phyloP scores from a whole-genome alignment of 2,797 vertebrate species.

The Parauchenoglanis punctatus region DNA sequence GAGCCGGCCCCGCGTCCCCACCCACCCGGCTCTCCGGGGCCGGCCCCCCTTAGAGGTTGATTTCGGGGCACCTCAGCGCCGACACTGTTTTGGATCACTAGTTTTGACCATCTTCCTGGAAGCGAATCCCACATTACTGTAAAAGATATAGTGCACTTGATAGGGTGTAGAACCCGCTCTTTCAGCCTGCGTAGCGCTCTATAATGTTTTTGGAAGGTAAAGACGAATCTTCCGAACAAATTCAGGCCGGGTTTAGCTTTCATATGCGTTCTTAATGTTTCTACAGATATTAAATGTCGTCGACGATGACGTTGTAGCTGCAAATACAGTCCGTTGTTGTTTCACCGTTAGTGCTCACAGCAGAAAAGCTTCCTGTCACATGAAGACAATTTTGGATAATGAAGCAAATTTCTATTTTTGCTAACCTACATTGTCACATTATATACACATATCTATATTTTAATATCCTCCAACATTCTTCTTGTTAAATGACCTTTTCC shows the following conservation, averaged over 20 bases:
- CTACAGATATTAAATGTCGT: background rate
- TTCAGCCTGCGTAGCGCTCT: background rate
- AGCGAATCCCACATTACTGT: background rate
- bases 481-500: background rate
- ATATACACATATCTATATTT: background rate
- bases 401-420: background rate
- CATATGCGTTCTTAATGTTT: background rate
- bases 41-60: too few relatives aligned
- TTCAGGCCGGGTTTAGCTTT: background rate
- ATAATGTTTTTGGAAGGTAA: background rate
- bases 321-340: background rate
- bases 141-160: background rate
- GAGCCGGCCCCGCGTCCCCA: too few relatives aligned
- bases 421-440: background rate
- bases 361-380: background rate
- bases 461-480: background rate
- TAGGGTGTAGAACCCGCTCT: background rate
- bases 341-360: background rate
- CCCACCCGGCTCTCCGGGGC: too few relatives aligned
- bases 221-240: background rate
- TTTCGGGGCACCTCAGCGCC: too few relatives aligned
- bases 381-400: background rate
- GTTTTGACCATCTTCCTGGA: background rate
- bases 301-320: background rate
- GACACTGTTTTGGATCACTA: too few relatives aligned